phyloP scores from a whole-genome alignment of 1,140 invertebrate genomes.

The Bombus ignitus region DNA sequence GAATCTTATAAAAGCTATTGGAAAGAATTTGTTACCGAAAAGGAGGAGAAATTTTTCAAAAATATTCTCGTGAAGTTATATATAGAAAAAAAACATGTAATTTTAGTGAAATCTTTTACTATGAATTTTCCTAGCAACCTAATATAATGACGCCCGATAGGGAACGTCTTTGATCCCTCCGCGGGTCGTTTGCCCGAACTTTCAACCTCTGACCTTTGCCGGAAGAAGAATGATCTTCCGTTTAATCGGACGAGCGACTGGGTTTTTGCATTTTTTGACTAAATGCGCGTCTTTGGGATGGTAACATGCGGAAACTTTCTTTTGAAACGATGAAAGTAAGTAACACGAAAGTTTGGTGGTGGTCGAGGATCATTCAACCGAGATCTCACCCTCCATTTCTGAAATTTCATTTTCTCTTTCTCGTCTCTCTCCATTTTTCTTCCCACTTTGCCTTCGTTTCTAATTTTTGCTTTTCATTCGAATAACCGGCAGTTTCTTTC shows the following conservation, averaged over 20 bases:
- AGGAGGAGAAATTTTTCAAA: too few species aligned
- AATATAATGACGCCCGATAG: conserved; percentile 30
- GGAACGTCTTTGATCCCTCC: conserved; percentile 52
- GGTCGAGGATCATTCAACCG: background rate
- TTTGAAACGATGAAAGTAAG: background rate
- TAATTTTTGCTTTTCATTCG: background rate
- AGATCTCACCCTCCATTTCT: too few species aligned
- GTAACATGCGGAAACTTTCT: background rate
- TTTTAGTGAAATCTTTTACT: too few species aligned
- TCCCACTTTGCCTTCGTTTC: background rate
- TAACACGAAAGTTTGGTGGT: background rate
- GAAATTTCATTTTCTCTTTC: too few species aligned
- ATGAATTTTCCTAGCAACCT: too few species aligned
- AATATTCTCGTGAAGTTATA: too few species aligned
- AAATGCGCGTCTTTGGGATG: too few species aligned
- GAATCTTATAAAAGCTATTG: too few species aligned
- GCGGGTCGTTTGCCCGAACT: conserved; percentile 57
- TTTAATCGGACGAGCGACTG: conserved; percentile 47
- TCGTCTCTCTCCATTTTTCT: background rate
- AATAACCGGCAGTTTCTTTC: background rate
- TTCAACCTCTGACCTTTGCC: conserved; percentile 59
- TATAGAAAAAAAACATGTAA: too few species aligned
- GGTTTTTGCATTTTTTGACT: background rate
- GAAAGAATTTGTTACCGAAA: too few species aligned
- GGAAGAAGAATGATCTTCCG: conserved; percentile 34